phyloP scores from a whole-genome alignment of 2,888 invertebrate species.

The Stenolophus ochropezus region DNA sequence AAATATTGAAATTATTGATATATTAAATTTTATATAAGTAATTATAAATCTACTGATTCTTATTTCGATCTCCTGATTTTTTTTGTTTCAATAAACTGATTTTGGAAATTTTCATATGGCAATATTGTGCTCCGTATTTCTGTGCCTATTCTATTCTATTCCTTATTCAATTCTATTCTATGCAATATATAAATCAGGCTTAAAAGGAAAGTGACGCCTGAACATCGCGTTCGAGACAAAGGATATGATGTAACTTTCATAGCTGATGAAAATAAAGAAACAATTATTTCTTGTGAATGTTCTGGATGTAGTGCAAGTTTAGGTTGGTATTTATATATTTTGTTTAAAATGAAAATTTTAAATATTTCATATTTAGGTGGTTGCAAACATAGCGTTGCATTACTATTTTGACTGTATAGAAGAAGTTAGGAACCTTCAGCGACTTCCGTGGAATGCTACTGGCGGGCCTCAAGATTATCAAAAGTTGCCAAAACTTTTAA shows the following conservation, averaged over 20 bases:
- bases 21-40: too few species aligned
- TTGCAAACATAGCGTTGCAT: background rate
- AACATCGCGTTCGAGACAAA: constrained; percentile 46
- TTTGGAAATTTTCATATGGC: too few species aligned
- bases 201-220: constrained; percentile 39
- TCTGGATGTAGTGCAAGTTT: constrained; percentile 61
- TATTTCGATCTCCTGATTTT: too few species aligned
- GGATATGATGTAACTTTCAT: constrained; percentile 44
- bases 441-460: constrained; percentile 22
- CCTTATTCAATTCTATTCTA: too few species aligned
- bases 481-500: constrained; percentile 48
- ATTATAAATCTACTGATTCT: too few species aligned
- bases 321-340: background rate
- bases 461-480: background rate
- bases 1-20: too few species aligned
- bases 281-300: constrained; percentile 58
- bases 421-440: constrained; percentile 62
- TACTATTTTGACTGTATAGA: background rate
- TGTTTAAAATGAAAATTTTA: too few species aligned
- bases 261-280: constrained; percentile 59
- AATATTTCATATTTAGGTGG: too few species aligned
- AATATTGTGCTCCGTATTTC: too few species aligned
- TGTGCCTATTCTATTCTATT: too few species aligned
- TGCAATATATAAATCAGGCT: too few species aligned
- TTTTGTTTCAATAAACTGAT: too few species aligned